Base-by-base conservation (phyloP, 2,797 vertebrate genomes). In the Sternarchorhynchus goeldii region DNA sequence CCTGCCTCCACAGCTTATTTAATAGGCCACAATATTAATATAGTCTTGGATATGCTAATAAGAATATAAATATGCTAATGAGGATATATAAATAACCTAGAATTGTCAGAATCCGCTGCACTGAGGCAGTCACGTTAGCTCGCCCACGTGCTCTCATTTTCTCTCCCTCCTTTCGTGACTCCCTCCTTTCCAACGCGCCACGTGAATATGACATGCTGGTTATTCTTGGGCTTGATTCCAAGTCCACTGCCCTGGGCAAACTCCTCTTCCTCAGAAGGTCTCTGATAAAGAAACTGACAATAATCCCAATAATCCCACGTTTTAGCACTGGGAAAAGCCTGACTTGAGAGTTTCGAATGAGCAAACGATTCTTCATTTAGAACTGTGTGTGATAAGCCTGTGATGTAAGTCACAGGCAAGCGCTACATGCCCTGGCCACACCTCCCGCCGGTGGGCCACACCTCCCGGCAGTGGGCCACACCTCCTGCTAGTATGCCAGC, bases 41-140 rank as follows among this genome's bases (percentile, higher is more conserved):
- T 32, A 55, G 74, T 18, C 75, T 69, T 62, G 17, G 14, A 29
- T 69, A 62, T 56, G 57, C 16, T 45, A 78, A 81, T 73, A 21
- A 36, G 53, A 45, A 31, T 59, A 59, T 79, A 79, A 21, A 65
- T 55, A 20, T 66, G 62, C 63, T 73, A 73, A 65, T 41, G 29
- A 66, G 8, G 18, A 8, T 17, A 66, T 10, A 73, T 59, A 25
- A 50, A 50, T 50, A 73, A 57, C 34, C 62, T 12, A 21, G 57
- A 70, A 70, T 57, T 56, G 50, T 31, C 68, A 70, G 68, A 34
- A 70, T 57, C 50, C 17, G 36, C 39, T 17, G n/a, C 21, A 29
- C 39, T 31, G 17, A 78, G 56, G 20, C 7, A 16, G 21, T 65
- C 67, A 21, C 29, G 20, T 56, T 70, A 56, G 20, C 25, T 29